phyloP scores from a whole-genome alignment of 2,113 vertebrate genomes.

The Passerina amoena region DNA sequence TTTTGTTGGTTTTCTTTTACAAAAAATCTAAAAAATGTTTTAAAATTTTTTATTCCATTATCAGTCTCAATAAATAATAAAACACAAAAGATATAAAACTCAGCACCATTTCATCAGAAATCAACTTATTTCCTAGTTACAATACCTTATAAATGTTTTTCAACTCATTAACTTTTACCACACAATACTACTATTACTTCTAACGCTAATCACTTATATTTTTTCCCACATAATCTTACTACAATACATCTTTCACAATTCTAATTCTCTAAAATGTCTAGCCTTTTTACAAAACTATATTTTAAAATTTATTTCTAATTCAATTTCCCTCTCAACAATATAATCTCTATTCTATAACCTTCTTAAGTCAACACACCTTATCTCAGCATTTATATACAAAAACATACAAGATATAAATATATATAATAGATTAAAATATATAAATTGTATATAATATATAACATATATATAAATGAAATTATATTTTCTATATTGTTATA shows the following conservation, averaged over 20 bases:
- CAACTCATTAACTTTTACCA: not conserved
- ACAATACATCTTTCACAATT: not conserved
- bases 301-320: not conserved
- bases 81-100: not conserved
- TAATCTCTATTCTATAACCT: not conserved
- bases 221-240: not conserved
- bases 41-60: not conserved
- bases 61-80: not conserved
- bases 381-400: accelerated
- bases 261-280: not conserved
- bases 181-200: not conserved
- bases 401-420: not conserved
- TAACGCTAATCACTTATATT: not conserved
- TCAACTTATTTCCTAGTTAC: not conserved
- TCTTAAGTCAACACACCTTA: not conserved
- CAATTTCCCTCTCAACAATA: not conserved
- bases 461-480: no score
- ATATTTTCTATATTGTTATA: no score
- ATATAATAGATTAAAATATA: not conserved
- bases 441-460: no score
- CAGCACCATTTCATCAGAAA: not conserved
- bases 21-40: not conserved
- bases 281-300: not conserved
- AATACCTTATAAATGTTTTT: not conserved
- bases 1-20: not conserved